A percentile compares a stretch with the other conserved stretches of the same genome.
phyloP scores from a whole-genome alignment of 2,113 vertebrate species.

The Daphoenositta chrysoptera region DNA sequence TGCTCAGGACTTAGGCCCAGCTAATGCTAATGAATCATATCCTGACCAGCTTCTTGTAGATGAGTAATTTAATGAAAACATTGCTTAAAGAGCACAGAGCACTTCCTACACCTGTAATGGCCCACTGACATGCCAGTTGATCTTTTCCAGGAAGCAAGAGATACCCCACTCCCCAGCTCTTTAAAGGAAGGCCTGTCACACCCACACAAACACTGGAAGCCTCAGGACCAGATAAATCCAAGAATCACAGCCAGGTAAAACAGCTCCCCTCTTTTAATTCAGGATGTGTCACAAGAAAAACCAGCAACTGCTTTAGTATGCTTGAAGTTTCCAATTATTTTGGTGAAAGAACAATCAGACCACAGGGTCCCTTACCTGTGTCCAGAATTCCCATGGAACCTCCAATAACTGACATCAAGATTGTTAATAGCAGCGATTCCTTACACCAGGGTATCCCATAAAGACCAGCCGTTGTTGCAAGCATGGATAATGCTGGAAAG shows the following conservation, averaged over 20 bases:
- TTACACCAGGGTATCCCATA: conserved; percentile 87
- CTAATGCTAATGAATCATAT: neutral
- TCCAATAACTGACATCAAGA: conserved; percentile 83
- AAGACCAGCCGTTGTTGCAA: conserved; percentile 81
- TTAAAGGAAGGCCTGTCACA: neutral
- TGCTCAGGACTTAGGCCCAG: neutral
- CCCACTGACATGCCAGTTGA: neutral
- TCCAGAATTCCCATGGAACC: conserved; percentile 87
- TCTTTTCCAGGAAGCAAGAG: neutral
- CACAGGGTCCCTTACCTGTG: conserved; percentile 76
- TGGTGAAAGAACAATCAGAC: neutral
- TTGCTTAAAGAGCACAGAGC: neutral
- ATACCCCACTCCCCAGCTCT: neutral
- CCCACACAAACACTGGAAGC: neutral
- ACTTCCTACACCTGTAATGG: neutral
- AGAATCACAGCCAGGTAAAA: neutral
- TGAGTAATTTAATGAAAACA: neutral
- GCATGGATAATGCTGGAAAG: conserved; percentile 72
- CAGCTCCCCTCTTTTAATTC: neutral
- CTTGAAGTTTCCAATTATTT: neutral
- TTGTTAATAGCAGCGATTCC: conserved; percentile 74
- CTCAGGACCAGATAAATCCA: neutral
- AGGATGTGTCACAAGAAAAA: neutral
- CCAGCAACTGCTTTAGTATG: neutral
- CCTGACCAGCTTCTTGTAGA: neutral